Percentiles rank a stretch among this genome's conserved stretches.
Conservation (phyloP, 2,888 invertebrate species). For the Escarpia spicata region DNA sequence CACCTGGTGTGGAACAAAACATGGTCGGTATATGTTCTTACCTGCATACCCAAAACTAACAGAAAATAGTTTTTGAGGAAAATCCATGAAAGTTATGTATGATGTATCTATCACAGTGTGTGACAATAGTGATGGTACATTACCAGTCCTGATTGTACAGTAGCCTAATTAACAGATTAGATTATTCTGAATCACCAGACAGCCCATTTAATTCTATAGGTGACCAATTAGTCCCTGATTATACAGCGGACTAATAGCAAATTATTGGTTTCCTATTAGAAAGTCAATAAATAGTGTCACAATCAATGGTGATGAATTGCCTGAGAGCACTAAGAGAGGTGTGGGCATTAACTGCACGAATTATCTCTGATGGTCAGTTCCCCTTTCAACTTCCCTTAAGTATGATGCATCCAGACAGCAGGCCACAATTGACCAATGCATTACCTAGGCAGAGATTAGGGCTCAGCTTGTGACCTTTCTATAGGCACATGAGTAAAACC, state of each 20-base stretch:
- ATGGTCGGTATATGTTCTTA: no score
- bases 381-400: background rate
- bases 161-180: background rate
- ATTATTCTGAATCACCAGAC: background rate
- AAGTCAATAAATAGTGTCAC: background rate
- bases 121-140: background rate
- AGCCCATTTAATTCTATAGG: conserved; percentile 1
- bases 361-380: background rate
- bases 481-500: background rate
- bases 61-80: background rate
- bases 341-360: background rate
- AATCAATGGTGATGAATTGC: background rate
- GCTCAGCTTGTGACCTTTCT: background rate
- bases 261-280: conserved; percentile 9
- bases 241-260: background rate
- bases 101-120: background rate
- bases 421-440: background rate
- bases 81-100: background rate
- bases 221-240: background rate
- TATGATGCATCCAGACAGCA: background rate
- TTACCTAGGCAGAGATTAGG: background rate
- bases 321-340: background rate
- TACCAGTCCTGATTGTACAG: background rate
- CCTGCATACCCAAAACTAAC: background rate
- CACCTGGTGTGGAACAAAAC: no score